phyloP scores from a whole-genome alignment of 2,797 vertebrate species.

The Pitangus sulphuratus region DNA sequence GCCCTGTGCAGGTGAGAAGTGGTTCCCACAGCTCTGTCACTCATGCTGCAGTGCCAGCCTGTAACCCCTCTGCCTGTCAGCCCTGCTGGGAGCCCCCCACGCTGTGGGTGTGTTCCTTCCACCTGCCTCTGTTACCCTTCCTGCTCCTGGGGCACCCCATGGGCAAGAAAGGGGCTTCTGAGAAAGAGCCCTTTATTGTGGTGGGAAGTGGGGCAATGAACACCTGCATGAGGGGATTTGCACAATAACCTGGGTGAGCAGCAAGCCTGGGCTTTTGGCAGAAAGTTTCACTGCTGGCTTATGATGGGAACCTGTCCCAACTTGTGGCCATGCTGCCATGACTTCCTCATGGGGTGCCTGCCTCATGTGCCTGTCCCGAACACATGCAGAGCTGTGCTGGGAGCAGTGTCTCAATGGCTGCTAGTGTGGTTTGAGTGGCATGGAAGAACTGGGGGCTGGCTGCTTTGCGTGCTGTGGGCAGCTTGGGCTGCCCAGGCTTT shows the following conservation, averaged over 20 bases:
- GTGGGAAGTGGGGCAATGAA: neutral
- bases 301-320: neutral
- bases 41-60: neutral
- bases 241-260: fast-evolving
- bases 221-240: slow-evolving; percentile 33
- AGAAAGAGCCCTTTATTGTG: slow-evolving; percentile 13
- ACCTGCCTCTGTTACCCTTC: neutral
- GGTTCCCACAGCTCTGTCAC: neutral
- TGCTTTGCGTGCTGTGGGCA: neutral
- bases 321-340: fast-evolving
- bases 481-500: neutral
- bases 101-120: neutral
- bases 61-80: neutral
- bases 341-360: neutral
- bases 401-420: fast-evolving
- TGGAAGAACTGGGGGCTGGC: neutral
- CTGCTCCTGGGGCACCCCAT: neutral
- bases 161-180: neutral
- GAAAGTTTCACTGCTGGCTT: neutral
- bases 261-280: neutral
- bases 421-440: neutral
- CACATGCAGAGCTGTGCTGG: fast-evolving
- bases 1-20: neutral
- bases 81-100: fast-evolving
- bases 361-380: fast-evolving